Evolutionary conservation across 2,113 vertebrate species (phyloP).

Genomic region (Ceyx margarethae): DNA sequence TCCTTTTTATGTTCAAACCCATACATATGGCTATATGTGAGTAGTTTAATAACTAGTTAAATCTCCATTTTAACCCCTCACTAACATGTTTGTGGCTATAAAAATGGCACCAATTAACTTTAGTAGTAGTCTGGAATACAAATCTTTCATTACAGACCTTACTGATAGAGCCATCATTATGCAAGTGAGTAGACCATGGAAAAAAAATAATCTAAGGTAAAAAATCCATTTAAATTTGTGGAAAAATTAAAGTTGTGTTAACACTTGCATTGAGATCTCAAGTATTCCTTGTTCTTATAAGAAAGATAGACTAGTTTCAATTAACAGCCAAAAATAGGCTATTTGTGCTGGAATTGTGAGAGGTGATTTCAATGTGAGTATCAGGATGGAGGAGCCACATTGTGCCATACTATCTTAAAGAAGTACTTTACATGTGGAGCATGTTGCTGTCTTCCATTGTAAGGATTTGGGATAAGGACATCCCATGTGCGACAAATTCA

Average conservation of each 20-base stretch:
- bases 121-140: neutral
- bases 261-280: neutral
- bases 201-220: neutral
- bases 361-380: neutral
- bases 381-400: neutral
- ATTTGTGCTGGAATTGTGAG: neutral
- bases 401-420: neutral
- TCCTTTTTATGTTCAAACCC: neutral
- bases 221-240: neutral
- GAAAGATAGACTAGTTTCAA: neutral
- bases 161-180: neutral
- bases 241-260: neutral
- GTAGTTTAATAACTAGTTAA: neutral
- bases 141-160: neutral
- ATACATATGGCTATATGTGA: neutral
- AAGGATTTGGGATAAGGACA: neutral
- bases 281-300: neutral
- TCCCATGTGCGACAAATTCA: neutral
- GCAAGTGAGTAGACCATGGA: neutral
- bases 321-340: neutral
- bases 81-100: neutral
- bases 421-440: accelerated
- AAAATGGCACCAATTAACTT: neutral
- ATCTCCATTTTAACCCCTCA: neutral
- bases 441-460: accelerated